Evolutionary conservation across 2,113 vertebrate genomes (phyloP).

Genomic region (Catharus bicknelli): DNA sequence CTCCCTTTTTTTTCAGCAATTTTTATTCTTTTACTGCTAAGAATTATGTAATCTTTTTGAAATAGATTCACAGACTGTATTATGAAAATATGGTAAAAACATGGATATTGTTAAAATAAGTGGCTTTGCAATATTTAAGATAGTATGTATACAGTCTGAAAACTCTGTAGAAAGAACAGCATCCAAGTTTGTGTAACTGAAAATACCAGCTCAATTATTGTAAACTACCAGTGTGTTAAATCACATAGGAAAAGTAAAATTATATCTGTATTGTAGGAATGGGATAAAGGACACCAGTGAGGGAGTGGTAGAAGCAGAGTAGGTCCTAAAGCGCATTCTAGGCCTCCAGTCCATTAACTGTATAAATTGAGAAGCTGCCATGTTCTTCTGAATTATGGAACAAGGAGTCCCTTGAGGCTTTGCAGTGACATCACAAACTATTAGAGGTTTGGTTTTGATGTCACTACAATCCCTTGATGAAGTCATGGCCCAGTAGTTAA

Average conservation of each 20-base stretch:
- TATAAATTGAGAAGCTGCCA: background rate
- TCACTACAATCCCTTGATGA: slow-evolving; percentile 13
- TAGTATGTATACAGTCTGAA: background rate
- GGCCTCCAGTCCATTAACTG: background rate
- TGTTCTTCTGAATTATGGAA: background rate
- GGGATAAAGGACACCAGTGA: background rate
- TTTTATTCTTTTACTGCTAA: background rate
- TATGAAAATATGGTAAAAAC: background rate
- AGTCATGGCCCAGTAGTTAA: background rate
- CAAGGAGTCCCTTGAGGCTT: background rate
- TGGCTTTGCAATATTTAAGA: slow-evolving; percentile 19
- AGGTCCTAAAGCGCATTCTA: background rate
- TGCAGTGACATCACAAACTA: slow-evolving; percentile 15
- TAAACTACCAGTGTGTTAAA: background rate
- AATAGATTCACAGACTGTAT: background rate
- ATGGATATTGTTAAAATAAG: slow-evolving; percentile 18
- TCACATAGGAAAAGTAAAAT: background rate
- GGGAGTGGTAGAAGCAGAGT: background rate
- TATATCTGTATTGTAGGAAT: background rate
- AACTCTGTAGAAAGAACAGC: background rate
- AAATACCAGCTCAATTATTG: background rate
- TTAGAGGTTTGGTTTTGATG: background rate
- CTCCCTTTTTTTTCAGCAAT: background rate
- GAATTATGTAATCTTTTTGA: slow-evolving; percentile 15
- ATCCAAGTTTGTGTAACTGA: background rate